phyloP scores from a whole-genome alignment of 2,113 vertebrate species.

The Mobula hypostoma region DNA sequence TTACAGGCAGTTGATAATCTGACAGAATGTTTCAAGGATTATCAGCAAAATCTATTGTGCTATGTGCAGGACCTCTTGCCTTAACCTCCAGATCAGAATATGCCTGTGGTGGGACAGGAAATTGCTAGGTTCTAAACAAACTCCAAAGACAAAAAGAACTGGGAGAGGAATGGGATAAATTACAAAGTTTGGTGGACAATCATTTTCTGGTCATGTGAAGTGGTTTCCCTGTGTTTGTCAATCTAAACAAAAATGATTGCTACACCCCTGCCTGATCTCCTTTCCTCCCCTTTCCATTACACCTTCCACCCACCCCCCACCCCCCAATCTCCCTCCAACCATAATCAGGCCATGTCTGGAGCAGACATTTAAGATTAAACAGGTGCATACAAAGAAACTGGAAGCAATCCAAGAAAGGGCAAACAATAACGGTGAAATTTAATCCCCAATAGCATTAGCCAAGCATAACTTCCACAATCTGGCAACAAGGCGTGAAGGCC shows the following conservation, averaged over 20 bases:
- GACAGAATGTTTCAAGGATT: not conserved
- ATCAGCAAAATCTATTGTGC: not conserved
- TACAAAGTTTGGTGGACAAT: not conserved
- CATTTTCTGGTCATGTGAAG: not conserved
- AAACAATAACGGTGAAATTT: constrained; percentile 5
- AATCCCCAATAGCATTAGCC: not conserved
- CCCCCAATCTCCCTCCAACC: too few relatives aligned
- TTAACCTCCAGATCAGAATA: not conserved
- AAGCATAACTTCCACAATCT: constrained; percentile 8
- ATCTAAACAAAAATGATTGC: not conserved
- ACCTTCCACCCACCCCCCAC: too few relatives aligned
- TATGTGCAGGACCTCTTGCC: not conserved
- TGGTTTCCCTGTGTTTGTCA: not conserved
- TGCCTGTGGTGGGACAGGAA: not conserved
- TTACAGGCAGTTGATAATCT: not conserved
- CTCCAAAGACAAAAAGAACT: not conserved
- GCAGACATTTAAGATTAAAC: constrained; percentile 15
- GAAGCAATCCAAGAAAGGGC: not conserved
- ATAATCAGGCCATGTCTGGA: not conserved
- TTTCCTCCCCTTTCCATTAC: too few relatives aligned
- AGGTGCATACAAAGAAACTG: constrained; percentile 3
- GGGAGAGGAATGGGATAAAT: not conserved
- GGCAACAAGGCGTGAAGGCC: constrained; percentile 9
- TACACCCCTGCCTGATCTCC: too few relatives aligned
- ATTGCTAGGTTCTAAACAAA: not conserved